A percentile compares a stretch with the other conserved stretches of the same genome.
phyloP scores from a whole-genome alignment of 2,797 vertebrate species.

The Heterohyrax brucei region DNA sequence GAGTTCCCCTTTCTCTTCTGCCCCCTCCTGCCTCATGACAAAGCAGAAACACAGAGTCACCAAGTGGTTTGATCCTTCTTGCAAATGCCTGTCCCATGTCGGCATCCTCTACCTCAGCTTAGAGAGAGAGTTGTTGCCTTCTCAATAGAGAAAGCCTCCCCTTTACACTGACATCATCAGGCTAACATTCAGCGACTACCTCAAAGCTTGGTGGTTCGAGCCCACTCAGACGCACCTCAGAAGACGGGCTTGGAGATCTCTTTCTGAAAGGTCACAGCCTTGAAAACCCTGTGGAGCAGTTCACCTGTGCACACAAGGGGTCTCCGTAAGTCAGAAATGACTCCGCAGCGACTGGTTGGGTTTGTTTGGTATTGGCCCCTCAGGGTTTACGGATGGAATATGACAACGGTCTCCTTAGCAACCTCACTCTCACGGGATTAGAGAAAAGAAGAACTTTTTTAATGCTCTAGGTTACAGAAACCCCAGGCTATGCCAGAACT shows the following conservation, averaged over 20 bases:
- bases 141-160: not conserved
- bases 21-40: not conserved
- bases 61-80: not conserved
- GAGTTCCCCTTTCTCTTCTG: not conserved
- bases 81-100: not conserved
- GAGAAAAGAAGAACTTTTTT: constrained; percentile 13
- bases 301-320: not conserved
- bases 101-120: not conserved
- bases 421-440: constrained; percentile 34
- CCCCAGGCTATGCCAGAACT: not conserved
- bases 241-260: not conserved
- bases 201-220: not conserved
- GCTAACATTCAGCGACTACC: no score
- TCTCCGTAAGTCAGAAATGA: not conserved
- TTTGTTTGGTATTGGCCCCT: not conserved
- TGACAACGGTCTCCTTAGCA: constrained; percentile 80
- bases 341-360: not conserved
- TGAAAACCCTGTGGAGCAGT: not conserved
- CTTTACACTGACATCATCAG: not conserved
- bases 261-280: no score
- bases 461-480: constrained; percentile 28
- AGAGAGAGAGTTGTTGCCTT: not conserved
- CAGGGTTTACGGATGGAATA: constrained; percentile 40
- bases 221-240: not conserved
- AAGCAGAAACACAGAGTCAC: not conserved